Percentiles rank a stretch among this genome's conserved stretches.
phyloP scores from a whole-genome alignment of 2,888 invertebrate species.

The Trichogramma dendrolimi region DNA sequence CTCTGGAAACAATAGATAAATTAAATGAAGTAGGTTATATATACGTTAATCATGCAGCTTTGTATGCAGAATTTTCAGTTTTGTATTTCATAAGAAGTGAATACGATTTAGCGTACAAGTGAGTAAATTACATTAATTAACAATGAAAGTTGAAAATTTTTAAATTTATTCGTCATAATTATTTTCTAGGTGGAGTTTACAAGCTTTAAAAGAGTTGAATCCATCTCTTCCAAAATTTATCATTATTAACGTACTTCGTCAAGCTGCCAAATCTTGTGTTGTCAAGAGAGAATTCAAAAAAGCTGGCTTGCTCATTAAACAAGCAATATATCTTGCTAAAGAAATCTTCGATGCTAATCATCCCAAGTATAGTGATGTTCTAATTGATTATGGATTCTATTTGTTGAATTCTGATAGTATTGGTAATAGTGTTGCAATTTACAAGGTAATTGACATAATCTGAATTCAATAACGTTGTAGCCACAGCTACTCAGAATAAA shows the following conservation, averaged over 20 bases:
- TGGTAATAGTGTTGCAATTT: slow-evolving; percentile 77
- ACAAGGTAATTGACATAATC: slow-evolving; percentile 58
- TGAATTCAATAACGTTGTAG: neutral
- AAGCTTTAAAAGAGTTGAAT: slow-evolving; percentile 68
- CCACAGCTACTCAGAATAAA: neutral
- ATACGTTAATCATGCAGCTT: slow-evolving; percentile 57
- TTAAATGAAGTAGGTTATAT: slow-evolving; percentile 50
- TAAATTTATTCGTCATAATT: slow-evolving; percentile 6
- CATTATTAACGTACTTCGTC: slow-evolving; percentile 76
- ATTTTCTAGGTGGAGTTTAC: slow-evolving; percentile 65
- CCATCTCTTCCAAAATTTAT: slow-evolving; percentile 64
- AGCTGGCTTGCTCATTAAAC: slow-evolving; percentile 77
- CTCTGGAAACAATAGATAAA: slow-evolving; percentile 56
- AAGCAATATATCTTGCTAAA: slow-evolving; percentile 72
- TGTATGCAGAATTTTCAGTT: slow-evolving; percentile 79
- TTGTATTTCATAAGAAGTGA: slow-evolving; percentile 81
- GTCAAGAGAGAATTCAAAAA: slow-evolving; percentile 79
- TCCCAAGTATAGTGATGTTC: slow-evolving; percentile 78
- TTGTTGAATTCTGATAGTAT: slow-evolving; percentile 84
- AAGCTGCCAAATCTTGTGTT: slow-evolving; percentile 85
- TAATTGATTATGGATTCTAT: slow-evolving; percentile 87
- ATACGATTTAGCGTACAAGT: slow-evolving; percentile 66
- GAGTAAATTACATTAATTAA: slow-evolving; percentile 35
- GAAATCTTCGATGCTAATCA: slow-evolving; percentile 63
- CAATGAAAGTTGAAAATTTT: slow-evolving; percentile 13